These are phyloP conservation scores for Sesamia inferens DNA, from an alignment of 2,888 invertebrate species.

Conservation along the genomic window DNA sequence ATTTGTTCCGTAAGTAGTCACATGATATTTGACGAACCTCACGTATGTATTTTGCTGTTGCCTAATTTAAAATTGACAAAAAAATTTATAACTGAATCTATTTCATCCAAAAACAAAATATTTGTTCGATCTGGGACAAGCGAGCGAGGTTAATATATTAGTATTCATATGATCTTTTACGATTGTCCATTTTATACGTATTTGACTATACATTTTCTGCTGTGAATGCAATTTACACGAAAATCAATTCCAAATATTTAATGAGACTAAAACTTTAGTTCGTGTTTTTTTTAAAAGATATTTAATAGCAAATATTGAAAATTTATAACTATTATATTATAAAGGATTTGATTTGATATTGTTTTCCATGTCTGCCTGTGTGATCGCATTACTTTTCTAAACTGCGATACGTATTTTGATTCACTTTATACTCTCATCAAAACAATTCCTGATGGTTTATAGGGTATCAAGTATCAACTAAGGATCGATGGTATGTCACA, in stretches of 20 bases:
- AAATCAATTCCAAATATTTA: neutral
- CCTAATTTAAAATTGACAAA: neutral
- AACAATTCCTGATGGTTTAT: neutral
- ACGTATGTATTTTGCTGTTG: neutral
- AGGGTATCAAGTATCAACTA: neutral
- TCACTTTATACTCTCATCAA: neutral
- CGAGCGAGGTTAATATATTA: neutral
- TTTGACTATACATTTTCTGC: slow-evolving; percentile 1
- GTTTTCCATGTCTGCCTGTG: neutral
- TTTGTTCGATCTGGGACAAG: neutral
- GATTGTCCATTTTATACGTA: slow-evolving; percentile 1
- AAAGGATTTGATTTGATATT: neutral
- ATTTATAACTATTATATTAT: no score
- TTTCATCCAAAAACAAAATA: slow-evolving; percentile 5
- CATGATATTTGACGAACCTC: neutral
- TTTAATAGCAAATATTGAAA: neutral
- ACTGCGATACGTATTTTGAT: neutral
- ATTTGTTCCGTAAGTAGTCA: neutral
- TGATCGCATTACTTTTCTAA: no score
- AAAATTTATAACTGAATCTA: neutral
- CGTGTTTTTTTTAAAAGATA: neutral
- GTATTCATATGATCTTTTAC: slow-evolving; percentile 23
- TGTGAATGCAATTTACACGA: slow-evolving; percentile 6
- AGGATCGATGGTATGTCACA: neutral
- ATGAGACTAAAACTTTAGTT: neutral